Base-by-base conservation (phyloP, 2,797 vertebrate genomes). In the Cyclopterus lumpus region DNA sequence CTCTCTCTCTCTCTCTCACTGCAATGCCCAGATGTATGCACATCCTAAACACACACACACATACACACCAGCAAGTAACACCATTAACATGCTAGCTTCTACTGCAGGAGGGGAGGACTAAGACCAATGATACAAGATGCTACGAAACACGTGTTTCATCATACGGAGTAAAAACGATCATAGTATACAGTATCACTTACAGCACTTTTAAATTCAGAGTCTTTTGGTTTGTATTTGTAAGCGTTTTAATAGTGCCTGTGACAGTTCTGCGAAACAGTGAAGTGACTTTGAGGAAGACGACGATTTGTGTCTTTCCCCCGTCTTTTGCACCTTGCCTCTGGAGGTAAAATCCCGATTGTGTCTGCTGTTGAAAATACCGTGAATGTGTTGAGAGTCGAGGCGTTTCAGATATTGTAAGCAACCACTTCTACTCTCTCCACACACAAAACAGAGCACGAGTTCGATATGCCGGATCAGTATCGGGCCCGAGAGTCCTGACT, bases 121-220 rank as follows among this genome's bases (percentile, higher is more conserved):
- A 53, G 64, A 73, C 57, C 81, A 90, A 91, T 81, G 83, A 87
- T 88, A 79, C 57, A 16, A 54, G 51, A 75, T 63, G 71, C 74
- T 74, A 30, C 3, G 42, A 74, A 73, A 68, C 72, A 53, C 34
- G 60, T 69, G 66, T 74, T 80, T 71, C 58, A 87, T 73, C 55
- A 15, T 26, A 65, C 10, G 3, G 24, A 36, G 9, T 2, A 44
- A 58, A 74, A 76, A 68, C 24, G 0, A 75, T 69, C 69, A 70
- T 28, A 28, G 26, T 28, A 28, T 28, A 58, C 38, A 30, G 8
- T 63, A 3, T 66, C 0, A 54, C 73, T 71, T 70, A 38, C 2
- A 44, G 51, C 5, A 18, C 49, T 70, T 76, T 87, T 34, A 51
- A 69, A 67, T 14, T 9, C 28, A 64, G 34, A 64, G 22, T 11